These are phyloP conservation scores for Bombyx mori DNA, from an alignment of 1,140 invertebrate species.

Conservation along the genomic window DNA sequence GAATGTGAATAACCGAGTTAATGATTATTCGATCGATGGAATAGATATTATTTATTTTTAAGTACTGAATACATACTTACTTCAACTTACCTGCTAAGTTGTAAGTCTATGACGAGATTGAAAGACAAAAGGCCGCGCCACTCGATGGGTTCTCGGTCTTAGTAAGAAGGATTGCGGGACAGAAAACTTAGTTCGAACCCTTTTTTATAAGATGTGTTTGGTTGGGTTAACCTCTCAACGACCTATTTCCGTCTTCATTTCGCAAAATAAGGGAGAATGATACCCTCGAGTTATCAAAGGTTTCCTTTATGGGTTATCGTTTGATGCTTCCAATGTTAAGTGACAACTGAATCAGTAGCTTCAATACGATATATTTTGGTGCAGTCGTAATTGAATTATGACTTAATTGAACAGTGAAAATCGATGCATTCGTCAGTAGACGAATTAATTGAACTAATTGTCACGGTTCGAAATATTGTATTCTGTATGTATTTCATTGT, in stretches of 20 bases:
- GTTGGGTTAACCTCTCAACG: slow-evolving; percentile 1
- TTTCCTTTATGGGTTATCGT: neutral
- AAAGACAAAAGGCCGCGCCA: slow-evolving; percentile 3
- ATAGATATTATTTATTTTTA: neutral
- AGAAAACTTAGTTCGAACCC: neutral
- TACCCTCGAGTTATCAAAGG: slow-evolving; percentile 2
- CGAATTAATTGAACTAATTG: slow-evolving; percentile 41
- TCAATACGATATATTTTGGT: neutral
- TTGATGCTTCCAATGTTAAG: too few species aligned
- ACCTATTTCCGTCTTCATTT: slow-evolving; percentile 1
- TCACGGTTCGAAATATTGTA: slow-evolving; percentile 22
- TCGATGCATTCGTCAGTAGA: slow-evolving; percentile 38
- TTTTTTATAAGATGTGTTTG: slow-evolving; percentile 3
- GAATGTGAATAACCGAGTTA: too few species aligned
- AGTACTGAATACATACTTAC: neutral
- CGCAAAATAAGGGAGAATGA: slow-evolving; percentile 1
- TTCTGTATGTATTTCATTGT: slow-evolving; percentile 2
- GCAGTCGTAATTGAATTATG: slow-evolving; percentile 31
- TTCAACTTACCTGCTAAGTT: neutral
- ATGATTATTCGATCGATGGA: too few species aligned
- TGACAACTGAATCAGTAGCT: too few species aligned
- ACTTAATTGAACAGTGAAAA: slow-evolving; percentile 32
- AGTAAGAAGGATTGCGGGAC: slow-evolving; percentile 3
- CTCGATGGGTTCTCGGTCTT: slow-evolving; percentile 1
- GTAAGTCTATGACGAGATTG: neutral